A percentile compares a stretch with the other conserved stretches of the same genome.
These are phyloP conservation scores for Amphipoea oculea DNA, from an alignment of 2,888 invertebrate species.

Conservation along the genomic window DNA sequence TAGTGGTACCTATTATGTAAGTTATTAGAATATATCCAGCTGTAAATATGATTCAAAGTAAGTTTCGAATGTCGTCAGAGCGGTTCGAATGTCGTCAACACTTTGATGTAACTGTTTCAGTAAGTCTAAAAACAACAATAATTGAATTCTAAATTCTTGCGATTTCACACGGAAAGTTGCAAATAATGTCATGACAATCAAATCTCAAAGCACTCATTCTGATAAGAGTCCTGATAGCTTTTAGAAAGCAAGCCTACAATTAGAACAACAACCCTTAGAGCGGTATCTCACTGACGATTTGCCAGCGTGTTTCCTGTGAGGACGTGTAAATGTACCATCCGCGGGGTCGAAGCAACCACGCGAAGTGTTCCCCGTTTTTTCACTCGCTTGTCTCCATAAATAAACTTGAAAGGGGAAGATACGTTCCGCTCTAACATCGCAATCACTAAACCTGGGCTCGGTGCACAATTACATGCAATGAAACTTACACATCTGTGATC, in stretches of 20 bases:
- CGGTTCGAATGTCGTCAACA: background rate
- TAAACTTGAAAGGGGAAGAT: background rate
- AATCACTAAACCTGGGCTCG: background rate
- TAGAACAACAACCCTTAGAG: background rate
- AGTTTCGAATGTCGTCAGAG: background rate
- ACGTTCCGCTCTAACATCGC: background rate
- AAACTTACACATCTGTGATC: background rate
- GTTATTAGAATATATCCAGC: background rate
- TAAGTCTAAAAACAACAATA: background rate
- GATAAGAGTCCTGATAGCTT: background rate
- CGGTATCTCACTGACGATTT: background rate
- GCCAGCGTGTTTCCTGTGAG: background rate
- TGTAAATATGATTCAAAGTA: background rate
- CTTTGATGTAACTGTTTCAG: background rate
- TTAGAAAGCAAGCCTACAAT: background rate
- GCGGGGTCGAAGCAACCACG: background rate
- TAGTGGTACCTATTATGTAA: background rate
- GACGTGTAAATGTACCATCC: background rate
- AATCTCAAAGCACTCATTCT: background rate
- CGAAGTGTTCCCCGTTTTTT: background rate
- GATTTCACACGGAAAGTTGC: background rate
- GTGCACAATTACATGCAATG: background rate
- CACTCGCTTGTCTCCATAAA: background rate
- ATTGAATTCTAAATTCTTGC: background rate
- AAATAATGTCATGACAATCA: background rate